Evolutionary conservation across 2,888 invertebrate species (phyloP).

Genomic region (Liopterus haemorrhoidalis): DNA sequence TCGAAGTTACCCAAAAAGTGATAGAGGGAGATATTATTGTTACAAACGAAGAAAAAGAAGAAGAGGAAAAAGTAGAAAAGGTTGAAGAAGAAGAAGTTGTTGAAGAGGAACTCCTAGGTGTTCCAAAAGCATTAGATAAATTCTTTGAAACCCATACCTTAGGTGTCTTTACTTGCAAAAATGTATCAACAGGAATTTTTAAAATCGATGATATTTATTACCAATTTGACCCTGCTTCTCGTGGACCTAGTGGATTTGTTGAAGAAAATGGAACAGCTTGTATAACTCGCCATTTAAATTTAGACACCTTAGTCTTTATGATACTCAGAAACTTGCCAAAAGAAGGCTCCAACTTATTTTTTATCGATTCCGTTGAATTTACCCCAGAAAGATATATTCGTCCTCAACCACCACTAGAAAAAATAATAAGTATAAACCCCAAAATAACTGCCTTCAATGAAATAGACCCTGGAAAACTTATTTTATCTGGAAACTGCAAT

Average conservation of each 20-base stretch:
- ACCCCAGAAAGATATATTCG: constrained; percentile 34
- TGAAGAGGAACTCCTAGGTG: constrained; percentile 39
- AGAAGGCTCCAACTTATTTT: constrained; percentile 38
- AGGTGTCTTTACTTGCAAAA: constrained; percentile 43
- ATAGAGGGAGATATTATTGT: constrained; percentile 10
- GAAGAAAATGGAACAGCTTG: constrained; percentile 42
- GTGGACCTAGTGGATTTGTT: constrained; percentile 42
- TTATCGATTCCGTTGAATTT: constrained; percentile 37
- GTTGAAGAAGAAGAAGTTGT: constrained; percentile 39
- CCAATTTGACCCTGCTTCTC: constrained; percentile 47
- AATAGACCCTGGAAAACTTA: constrained; percentile 45
- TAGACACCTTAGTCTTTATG: constrained; percentile 36
- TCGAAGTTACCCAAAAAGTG: constrained; percentile 1
- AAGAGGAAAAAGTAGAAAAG: background rate
- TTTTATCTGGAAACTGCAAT: constrained; percentile 49
- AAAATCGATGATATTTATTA: constrained; percentile 43
- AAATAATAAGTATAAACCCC: constrained; percentile 27
- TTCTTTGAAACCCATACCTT: constrained; percentile 42
- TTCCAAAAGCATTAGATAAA: constrained; percentile 39
- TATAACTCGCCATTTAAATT: constrained; percentile 40
- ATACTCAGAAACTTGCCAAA: constrained; percentile 39
- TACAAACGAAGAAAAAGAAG: background rate
- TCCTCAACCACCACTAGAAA: constrained; percentile 9
- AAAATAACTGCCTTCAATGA: constrained; percentile 47
- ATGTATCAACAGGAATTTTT: constrained; percentile 45